Base-by-base conservation (phyloP, 1,140 invertebrate species). In the Euglossa dilemma region DNA sequence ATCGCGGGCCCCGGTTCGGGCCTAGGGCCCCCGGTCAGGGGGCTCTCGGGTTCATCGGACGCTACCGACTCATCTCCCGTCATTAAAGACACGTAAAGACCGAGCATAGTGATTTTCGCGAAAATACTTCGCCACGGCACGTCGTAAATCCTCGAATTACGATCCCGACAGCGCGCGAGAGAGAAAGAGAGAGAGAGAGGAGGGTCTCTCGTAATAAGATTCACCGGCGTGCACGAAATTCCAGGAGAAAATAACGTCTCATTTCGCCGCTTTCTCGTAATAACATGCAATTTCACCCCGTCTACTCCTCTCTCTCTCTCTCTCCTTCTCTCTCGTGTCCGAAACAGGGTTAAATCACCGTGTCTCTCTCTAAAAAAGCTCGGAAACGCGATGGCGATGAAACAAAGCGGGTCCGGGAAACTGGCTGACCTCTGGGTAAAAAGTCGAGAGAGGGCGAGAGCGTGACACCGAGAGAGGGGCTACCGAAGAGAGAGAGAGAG, bases 181-280 rank as follows among this genome's bases (percentile, higher is more conserved):
- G n/a, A 80, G 7, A 16, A 52, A 7, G 12, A 23, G 9, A 3
- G 6, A 7, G 12, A 18, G 16, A 4, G 1, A 23, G 1, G 5
- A 43, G n/a, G 20, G 11, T 61, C 18, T 54, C 80, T 64, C 67
- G 79, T 86, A 86, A 85, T 81, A 80, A 69, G 72, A 85, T 85
- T 50, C 70, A 82, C 66, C 36, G 69, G 74, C 64, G 64, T 54
- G 83, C 84, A 78, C 82, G 80, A 89, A 90, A 91, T 91, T 88
- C 85, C 86, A 82, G 80, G 69, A 75, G 86, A 88, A 88, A 90
- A 90, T 92, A 91, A 91, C 87, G 85, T 91, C 90, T 90, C 87
- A 90, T 90, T 89, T 91, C 73, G 80, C 63, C 69, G 82, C 88
- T 84, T 80, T 83, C 86, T 63, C 74, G 73, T 90, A 90, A 90